Percentiles rank a stretch among this genome's conserved stretches.
Evolutionary conservation across 2,888 invertebrate species (phyloP).

Genomic region (Conistra vaccinii): DNA sequence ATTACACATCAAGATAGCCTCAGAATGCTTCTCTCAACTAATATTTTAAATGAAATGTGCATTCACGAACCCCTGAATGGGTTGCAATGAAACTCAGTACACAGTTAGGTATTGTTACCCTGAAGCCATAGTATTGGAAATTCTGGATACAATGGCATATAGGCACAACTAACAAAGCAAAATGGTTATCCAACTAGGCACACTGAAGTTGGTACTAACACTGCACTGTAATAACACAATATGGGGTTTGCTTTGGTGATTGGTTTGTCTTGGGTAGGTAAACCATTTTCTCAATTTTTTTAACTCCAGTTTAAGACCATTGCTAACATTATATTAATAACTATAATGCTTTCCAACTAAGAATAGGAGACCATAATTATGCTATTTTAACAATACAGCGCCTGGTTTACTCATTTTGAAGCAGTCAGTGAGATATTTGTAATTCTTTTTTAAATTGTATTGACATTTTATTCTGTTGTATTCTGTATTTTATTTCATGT

Average conservation of each 20-base stretch:
- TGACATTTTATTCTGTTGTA: too few species aligned
- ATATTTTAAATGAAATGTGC: not conserved
- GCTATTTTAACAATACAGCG: not conserved
- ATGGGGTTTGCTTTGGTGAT: too few species aligned
- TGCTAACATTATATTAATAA: not conserved
- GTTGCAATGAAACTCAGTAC: not conserved
- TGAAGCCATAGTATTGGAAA: not conserved
- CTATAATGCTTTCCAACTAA: not conserved
- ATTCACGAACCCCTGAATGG: not conserved
- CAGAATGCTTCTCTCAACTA: not conserved
- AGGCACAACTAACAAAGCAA: not conserved
- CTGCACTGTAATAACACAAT: not conserved
- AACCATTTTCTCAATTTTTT: not conserved
- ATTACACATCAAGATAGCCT: too few species aligned
- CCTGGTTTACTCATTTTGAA: not conserved
- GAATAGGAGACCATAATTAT: not conserved
- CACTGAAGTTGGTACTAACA: not conserved
- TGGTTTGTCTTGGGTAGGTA: not conserved
- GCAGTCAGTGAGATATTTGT: not conserved
- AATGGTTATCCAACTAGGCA: not conserved
- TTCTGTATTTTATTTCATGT: too few species aligned
- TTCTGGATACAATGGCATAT: not conserved
- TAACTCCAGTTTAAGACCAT: not conserved
- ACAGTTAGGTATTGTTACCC: not conserved
- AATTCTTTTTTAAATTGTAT: too few species aligned